Percentiles rank a stretch among this genome's conserved stretches.
These are phyloP conservation scores for Melangyna quadrimaculata DNA, from an alignment of 2,888 invertebrate species.

Conservation along the genomic window DNA sequence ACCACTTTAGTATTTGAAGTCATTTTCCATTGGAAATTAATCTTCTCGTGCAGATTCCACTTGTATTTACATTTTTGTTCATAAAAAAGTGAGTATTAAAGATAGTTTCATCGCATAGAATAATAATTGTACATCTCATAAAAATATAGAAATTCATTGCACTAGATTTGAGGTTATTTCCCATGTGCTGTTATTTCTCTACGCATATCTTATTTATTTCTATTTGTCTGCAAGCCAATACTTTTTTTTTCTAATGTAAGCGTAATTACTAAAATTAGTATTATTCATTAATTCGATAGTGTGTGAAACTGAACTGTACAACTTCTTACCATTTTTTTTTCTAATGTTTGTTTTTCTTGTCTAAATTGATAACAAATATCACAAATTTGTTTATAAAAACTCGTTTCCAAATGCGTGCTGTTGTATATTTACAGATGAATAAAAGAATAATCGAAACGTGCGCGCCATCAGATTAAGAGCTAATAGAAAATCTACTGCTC, in stretches of 20 bases:
- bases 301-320: constrained; percentile 42
- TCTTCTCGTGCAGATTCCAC: too few species aligned
- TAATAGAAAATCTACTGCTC: constrained; percentile 65
- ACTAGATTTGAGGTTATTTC: background rate
- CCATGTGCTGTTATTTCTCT: background rate
- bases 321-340: constrained; percentile 40
- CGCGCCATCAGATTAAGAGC: constrained; percentile 54
- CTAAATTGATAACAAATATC: constrained; percentile 68
- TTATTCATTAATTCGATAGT: constrained; percentile 49
- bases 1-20: background rate
- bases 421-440: constrained; percentile 40
- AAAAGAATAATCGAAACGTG: constrained; percentile 11
- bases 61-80: too few species aligned
- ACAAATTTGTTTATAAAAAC: constrained; percentile 63
- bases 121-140: too few species aligned
- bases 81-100: too few species aligned
- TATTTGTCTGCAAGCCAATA: constrained; percentile 51
- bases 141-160: background rate
- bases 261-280: constrained; percentile 6
- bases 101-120: too few species aligned
- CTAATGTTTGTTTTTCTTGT: constrained; percentile 16
- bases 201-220: constrained; percentile 17
- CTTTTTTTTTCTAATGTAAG: constrained; percentile 18
- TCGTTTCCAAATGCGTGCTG: constrained; percentile 31
- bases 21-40: background rate